A percentile compares a stretch with the other conserved stretches of the same genome.
Evolutionary conservation across 2,797 vertebrate genomes (phyloP).

Genomic region (Salarias fasciatus): DNA sequence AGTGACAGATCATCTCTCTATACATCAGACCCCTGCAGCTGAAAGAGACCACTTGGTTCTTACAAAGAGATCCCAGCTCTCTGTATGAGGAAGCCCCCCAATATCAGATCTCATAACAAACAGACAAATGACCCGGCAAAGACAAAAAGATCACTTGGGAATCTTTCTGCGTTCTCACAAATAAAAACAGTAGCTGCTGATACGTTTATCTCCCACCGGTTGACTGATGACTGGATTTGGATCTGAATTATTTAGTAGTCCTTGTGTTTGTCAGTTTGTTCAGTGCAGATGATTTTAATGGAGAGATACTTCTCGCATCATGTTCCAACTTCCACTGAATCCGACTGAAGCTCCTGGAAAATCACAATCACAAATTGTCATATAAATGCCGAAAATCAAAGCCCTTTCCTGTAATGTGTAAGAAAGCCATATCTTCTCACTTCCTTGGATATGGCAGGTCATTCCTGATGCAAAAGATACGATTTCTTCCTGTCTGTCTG

Average conservation of each 20-base stretch:
- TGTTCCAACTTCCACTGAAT: slow-evolving; percentile 51
- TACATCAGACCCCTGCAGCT: slow-evolving; percentile 68
- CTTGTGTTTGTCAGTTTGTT: slow-evolving; percentile 62
- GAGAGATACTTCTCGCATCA: slow-evolving; percentile 43
- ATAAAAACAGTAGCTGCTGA: slow-evolving; percentile 55
- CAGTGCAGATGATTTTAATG: slow-evolving; percentile 49
- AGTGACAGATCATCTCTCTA: slow-evolving; percentile 79
- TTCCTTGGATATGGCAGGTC: slow-evolving; percentile 65
- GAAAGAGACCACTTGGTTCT: slow-evolving; percentile 80
- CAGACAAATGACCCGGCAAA: slow-evolving; percentile 51
- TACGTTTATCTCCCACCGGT: slow-evolving; percentile 35
- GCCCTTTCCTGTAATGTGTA: slow-evolving; percentile 57
- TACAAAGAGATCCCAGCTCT: slow-evolving; percentile 76
- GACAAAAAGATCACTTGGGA: slow-evolving; percentile 60
- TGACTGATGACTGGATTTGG: slow-evolving; percentile 47
- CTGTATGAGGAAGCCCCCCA: slow-evolving; percentile 65
- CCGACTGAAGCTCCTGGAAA: slow-evolving; percentile 43
- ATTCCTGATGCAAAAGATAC: slow-evolving; percentile 75
- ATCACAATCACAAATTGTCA: slow-evolving; percentile 49
- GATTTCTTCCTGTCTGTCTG: slow-evolving; percentile 77
- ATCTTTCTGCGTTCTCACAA: slow-evolving; percentile 39
- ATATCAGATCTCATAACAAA: slow-evolving; percentile 78
- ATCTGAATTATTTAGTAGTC: slow-evolving; percentile 61
- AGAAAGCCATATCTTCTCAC: slow-evolving; percentile 62
- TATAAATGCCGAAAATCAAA: slow-evolving; percentile 55